Percentiles rank a stretch among this genome's conserved stretches.
Evolutionary conservation across 2,888 invertebrate genomes (phyloP).

Genomic region (Mantis religiosa): DNA sequence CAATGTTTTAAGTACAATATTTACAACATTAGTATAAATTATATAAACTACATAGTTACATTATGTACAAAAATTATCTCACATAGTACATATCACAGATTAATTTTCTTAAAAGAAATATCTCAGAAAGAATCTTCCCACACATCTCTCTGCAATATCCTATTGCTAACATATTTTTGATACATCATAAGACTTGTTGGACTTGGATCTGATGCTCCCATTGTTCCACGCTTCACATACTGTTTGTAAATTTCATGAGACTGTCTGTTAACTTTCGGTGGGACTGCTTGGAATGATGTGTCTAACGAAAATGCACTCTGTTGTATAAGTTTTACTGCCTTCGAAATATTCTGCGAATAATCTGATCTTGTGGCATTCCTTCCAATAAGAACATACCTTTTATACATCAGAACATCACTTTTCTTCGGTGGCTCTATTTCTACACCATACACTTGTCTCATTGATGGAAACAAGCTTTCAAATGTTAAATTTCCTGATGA

Average conservation of each 20-base stretch:
- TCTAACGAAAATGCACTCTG: slow-evolving; percentile 62
- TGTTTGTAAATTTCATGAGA: slow-evolving; percentile 65
- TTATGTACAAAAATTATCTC: not conserved
- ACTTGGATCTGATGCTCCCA: slow-evolving; percentile 51
- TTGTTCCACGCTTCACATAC: slow-evolving; percentile 56
- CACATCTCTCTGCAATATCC: not conserved
- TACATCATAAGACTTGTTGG: slow-evolving; percentile 49
- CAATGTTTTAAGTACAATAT: not conserved
- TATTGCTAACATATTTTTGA: slow-evolving; percentile 42
- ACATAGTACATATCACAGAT: not conserved
- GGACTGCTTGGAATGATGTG: slow-evolving; percentile 50
- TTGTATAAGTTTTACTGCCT: slow-evolving; percentile 51
- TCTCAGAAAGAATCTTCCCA: slow-evolving; percentile 12
- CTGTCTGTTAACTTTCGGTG: slow-evolving; percentile 59
- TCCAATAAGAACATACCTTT: slow-evolving; percentile 62
- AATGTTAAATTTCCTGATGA: slow-evolving; percentile 46
- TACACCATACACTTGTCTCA: slow-evolving; percentile 64
- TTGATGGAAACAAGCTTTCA: slow-evolving; percentile 54
- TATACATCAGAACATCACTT: slow-evolving; percentile 60
- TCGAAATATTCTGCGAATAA: slow-evolving; percentile 47
- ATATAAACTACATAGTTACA: not conserved
- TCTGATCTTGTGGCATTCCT: slow-evolving; percentile 55
- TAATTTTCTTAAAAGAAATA: not conserved
- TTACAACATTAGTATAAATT: not conserved
- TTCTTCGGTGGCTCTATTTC: slow-evolving; percentile 59